Conservation (phyloP, 2,113 vertebrate species). For the Gavia stellata region DNA sequence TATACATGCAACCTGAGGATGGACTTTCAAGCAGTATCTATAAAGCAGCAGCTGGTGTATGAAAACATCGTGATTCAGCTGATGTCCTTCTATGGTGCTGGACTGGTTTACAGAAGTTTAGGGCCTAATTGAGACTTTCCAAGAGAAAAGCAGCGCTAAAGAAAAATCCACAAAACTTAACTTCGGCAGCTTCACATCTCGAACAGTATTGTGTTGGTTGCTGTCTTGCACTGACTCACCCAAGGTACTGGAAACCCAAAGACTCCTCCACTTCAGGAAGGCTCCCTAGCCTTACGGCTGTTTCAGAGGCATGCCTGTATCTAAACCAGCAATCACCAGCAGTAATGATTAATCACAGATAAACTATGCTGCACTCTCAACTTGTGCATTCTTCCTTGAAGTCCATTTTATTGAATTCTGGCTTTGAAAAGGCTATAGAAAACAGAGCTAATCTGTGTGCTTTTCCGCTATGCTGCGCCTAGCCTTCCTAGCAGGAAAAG, state of each 20-base stretch:
- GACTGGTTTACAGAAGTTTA: not conserved
- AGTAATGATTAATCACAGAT: not conserved
- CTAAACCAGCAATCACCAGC: not conserved
- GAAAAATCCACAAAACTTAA: not conserved
- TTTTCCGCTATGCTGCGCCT: not conserved
- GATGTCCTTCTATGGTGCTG: not conserved
- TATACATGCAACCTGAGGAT: not conserved
- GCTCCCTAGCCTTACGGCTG: not conserved
- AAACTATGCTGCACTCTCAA: not conserved
- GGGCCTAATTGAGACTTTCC: not conserved
- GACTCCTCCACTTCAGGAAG: not conserved
- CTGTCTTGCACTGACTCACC: not conserved
- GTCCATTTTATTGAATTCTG: not conserved
- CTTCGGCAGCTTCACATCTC: not conserved
- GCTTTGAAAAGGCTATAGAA: slow-evolving; percentile 4
- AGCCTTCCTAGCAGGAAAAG: not conserved
- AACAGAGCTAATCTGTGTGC: not conserved
- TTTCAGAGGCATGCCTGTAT: not conserved
- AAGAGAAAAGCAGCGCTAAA: not conserved
- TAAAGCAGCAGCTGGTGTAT: not conserved
- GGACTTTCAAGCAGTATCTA: not conserved
- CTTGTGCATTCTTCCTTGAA: not conserved
- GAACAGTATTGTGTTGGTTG: not conserved
- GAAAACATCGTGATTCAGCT: not conserved
- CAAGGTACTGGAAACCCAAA: not conserved